phyloP scores from a whole-genome alignment of 2,888 invertebrate species.

The Lasioglossum vierecki region DNA sequence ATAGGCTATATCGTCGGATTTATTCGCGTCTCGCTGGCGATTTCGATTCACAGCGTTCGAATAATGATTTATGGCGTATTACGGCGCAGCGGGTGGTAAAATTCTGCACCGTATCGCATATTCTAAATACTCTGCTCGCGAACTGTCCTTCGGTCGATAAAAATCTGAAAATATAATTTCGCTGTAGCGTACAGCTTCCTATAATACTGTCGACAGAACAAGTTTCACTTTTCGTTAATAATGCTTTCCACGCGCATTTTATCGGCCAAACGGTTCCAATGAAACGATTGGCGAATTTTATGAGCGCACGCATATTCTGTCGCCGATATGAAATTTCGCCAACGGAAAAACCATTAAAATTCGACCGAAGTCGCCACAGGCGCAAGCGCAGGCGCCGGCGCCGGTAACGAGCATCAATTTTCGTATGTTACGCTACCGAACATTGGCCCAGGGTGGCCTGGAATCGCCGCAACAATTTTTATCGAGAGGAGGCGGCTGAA shows the following conservation, averaged over 20 bases:
- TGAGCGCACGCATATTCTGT: neutral
- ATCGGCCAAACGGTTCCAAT: neutral
- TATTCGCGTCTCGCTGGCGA: neutral
- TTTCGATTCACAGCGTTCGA: neutral
- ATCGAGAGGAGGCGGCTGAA: neutral
- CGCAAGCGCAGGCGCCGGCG: neutral
- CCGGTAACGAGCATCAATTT: neutral
- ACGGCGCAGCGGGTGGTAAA: neutral
- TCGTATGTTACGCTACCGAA: neutral
- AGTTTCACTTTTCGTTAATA: neutral
- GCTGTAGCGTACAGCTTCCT: neutral
- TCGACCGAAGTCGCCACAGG: neutral
- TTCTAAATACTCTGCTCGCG: neutral
- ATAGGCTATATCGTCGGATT: neutral
- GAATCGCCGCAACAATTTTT: neutral
- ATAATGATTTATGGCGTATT: neutral
- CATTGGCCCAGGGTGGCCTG: neutral
- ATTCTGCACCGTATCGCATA: neutral
- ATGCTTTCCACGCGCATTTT: neutral
- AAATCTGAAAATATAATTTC: neutral
- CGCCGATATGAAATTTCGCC: neutral
- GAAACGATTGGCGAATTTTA: neutral
- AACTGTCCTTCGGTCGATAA: neutral
- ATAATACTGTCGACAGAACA: neutral
- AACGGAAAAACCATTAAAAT: neutral